Evolutionary conservation across 2,113 vertebrate species (phyloP).

Genomic region (Corythaixoides concolor): DNA sequence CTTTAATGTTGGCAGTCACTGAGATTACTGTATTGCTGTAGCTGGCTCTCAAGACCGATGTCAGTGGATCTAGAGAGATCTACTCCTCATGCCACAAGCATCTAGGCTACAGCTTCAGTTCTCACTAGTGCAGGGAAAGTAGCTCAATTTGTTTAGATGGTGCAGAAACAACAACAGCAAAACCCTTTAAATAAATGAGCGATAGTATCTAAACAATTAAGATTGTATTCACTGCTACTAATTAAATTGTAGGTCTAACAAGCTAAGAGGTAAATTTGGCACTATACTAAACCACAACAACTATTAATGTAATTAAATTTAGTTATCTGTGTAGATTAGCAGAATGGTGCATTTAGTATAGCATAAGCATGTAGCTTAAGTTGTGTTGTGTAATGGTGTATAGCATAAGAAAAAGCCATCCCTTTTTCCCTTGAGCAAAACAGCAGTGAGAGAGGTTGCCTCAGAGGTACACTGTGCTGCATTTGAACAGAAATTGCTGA

Average conservation of each 20-base stretch:
- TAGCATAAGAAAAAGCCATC: not conserved
- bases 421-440: not conserved
- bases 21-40: not conserved
- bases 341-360: slow-evolving; percentile 2
- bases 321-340: slow-evolving; percentile 44
- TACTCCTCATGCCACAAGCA: not conserved
- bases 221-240: slow-evolving; percentile 11
- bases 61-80: not conserved
- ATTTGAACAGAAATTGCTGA: slow-evolving; percentile 12
- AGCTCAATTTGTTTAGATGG: not conserved
- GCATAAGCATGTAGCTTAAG: not conserved
- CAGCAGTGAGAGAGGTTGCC: not conserved
- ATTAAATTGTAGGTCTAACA: slow-evolving; percentile 34
- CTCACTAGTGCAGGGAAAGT: not conserved
- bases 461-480: not conserved
- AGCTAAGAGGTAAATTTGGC: slow-evolving; percentile 44
- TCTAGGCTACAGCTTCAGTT: not conserved
- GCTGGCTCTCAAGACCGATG: not conserved
- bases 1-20: not conserved
- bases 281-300: slow-evolving; percentile 4
- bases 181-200: not conserved
- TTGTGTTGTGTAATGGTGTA: not conserved
- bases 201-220: not conserved
- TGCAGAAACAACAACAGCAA: not conserved
- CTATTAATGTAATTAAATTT: slow-evolving; percentile 51